Percentiles rank a stretch among this genome's conserved stretches.
Conservation (phyloP, 1,140 invertebrate genomes). For the Megalonaias nervosa region DNA sequence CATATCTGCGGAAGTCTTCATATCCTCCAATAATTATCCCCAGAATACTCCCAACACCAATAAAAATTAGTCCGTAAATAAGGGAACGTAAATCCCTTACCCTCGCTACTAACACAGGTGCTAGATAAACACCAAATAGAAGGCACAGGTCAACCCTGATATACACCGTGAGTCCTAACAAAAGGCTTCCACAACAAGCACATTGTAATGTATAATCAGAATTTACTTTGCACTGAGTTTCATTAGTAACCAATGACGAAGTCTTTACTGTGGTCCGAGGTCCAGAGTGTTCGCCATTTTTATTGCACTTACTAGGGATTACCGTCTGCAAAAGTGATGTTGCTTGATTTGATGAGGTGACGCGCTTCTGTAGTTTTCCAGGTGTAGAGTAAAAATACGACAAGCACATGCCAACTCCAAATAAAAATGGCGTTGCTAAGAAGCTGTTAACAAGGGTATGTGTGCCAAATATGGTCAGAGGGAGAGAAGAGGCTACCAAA, state of each 20-base stretch:
- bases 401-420: slow-evolving; percentile 34
- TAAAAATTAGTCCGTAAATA: slow-evolving; percentile 2
- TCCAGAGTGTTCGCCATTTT: slow-evolving; percentile 1
- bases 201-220: too few relatives aligned
- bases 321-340: not conserved
- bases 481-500: slow-evolving; percentile 50
- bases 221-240: too few relatives aligned
- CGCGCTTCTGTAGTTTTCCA: too few relatives aligned
- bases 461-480: slow-evolving; percentile 57
- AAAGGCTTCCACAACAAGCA: too few relatives aligned
- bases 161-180: too few relatives aligned
- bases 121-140: too few relatives aligned
- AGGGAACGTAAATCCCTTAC: not conserved
- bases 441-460: slow-evolving; percentile 64
- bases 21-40: slow-evolving; percentile 41
- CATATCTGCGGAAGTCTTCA: slow-evolving; percentile 53
- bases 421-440: slow-evolving; percentile 55
- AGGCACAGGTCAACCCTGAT: too few relatives aligned
- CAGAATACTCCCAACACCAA: slow-evolving; percentile 22
- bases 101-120: too few relatives aligned
- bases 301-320: not conserved
- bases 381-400: too few relatives aligned
- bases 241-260: too few relatives aligned
- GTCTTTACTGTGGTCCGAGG: too few relatives aligned
- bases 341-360: too few relatives aligned